A percentile compares a stretch with the other conserved stretches of the same genome.
These are phyloP conservation scores for Charanyca ferruginea DNA, from an alignment of 2,888 invertebrate species.

Conservation along the genomic window DNA sequence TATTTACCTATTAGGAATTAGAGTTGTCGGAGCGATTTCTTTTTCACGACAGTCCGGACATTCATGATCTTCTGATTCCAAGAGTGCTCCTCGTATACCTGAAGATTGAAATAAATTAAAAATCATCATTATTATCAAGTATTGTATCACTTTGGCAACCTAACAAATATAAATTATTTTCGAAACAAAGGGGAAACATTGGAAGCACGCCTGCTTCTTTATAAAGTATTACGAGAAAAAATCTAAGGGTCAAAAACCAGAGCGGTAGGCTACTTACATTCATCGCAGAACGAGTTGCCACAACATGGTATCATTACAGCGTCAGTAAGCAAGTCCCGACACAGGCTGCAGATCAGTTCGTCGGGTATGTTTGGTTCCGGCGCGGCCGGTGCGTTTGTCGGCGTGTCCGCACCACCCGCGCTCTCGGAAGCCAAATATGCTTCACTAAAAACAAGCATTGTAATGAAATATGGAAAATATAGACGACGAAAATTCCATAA, in stretches of 20 bases:
- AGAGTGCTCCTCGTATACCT: constrained; percentile 96
- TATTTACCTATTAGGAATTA: constrained; percentile 95
- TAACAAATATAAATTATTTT: not conserved
- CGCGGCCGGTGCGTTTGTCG: constrained; percentile 92
- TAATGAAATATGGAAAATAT: not conserved
- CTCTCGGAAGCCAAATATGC: constrained; percentile 94
- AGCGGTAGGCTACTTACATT: constrained; percentile 93
- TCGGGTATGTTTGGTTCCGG: constrained; percentile 96
- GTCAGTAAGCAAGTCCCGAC: constrained; percentile 97
- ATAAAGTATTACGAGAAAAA: not conserved
- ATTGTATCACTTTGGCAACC: not conserved
- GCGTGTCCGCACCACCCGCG: constrained; percentile 91
- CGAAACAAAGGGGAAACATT: not conserved
- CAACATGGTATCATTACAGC: constrained; percentile 99
- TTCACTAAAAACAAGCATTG: constrained; percentile 88
- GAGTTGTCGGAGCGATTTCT: constrained; percentile 97
- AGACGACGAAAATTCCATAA: too few relatives aligned
- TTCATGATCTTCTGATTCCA: constrained; percentile 98
- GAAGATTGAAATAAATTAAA: constrained; percentile 56
- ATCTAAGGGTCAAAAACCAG: not conserved
- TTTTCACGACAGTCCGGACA: constrained; percentile 98
- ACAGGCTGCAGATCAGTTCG: constrained; percentile 97
- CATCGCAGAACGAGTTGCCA: constrained; percentile 99
- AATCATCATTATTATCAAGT: too few relatives aligned
- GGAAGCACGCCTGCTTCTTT: not conserved